Percentiles rank a stretch among this genome's conserved stretches.
Evolutionary conservation across 2,888 invertebrate species (phyloP).

Genomic region (Rotaria sp.): DNA sequence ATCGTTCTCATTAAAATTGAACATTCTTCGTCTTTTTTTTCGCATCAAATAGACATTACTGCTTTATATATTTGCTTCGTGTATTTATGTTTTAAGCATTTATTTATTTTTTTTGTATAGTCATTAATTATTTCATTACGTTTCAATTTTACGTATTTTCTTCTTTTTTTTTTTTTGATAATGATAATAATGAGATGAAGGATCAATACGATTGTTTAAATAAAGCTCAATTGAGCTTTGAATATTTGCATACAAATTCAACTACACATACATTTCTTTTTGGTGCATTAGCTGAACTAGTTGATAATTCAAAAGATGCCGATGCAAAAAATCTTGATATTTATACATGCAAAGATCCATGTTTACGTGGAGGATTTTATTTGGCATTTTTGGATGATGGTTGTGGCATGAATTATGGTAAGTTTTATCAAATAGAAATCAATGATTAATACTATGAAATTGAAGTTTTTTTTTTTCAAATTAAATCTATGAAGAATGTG

Average conservation of each 20-base stretch:
- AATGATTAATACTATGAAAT: neutral
- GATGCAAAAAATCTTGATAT: slow-evolving; percentile 55
- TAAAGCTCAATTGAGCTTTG: slow-evolving; percentile 20
- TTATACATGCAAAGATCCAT: slow-evolving; percentile 50
- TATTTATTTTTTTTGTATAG: neutral
- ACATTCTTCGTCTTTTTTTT: neutral
- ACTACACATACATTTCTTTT: slow-evolving; percentile 57
- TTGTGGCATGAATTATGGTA: slow-evolving; percentile 56
- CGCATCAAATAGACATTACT: neutral
- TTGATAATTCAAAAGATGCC: slow-evolving; percentile 58
- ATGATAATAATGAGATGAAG: neutral
- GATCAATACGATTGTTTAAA: neutral
- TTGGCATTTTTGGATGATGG: slow-evolving; percentile 57
- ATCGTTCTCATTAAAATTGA: neutral
- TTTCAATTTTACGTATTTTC: neutral
- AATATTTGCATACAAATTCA: slow-evolving; percentile 27
- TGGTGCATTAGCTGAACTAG: slow-evolving; percentile 57
- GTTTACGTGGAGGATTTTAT: slow-evolving; percentile 52
- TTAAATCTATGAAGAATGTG: too few species aligned
- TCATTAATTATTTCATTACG: neutral
- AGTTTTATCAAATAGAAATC: neutral
- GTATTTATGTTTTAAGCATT: neutral
- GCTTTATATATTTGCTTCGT: neutral
- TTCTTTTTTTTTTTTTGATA: neutral
- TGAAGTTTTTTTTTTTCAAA: too few species aligned